Evolutionary conservation across 92 coral and sea anemone species (phyloP).

Genomic region (Hydrozoanthus gracilis): DNA sequence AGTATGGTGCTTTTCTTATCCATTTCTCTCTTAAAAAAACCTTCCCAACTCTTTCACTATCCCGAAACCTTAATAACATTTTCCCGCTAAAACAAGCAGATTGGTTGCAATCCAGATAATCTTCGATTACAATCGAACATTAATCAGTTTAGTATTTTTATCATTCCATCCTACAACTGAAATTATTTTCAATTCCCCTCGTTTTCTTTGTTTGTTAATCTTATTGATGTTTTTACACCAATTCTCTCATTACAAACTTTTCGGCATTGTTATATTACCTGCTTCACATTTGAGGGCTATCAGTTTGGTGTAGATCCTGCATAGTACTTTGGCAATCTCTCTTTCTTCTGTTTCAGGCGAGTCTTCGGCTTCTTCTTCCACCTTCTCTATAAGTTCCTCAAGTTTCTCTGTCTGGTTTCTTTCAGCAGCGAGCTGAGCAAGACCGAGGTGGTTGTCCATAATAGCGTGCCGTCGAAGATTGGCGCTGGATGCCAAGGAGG

Average conservation of each 20-base stretch:
- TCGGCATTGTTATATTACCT: neutral
- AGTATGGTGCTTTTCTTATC: too few relatives aligned
- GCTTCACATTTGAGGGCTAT: neutral
- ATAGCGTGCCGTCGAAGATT: neutral
- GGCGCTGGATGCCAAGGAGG: conserved; percentile 11
- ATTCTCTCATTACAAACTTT: neutral
- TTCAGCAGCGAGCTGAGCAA: neutral
- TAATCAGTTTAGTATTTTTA: too few relatives aligned
- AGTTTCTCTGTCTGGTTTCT: neutral
- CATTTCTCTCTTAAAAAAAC: too few relatives aligned
- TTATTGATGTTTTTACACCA: neutral
- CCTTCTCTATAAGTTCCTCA: neutral
- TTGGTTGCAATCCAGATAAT: too few relatives aligned
- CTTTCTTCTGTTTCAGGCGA: neutral
- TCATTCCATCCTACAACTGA: too few relatives aligned
- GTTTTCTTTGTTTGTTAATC: too few relatives aligned
- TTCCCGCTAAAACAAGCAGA: too few relatives aligned
- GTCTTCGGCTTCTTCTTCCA: neutral
- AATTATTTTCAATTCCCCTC: too few relatives aligned
- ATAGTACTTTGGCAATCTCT: neutral
- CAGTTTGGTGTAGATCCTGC: conserved; percentile 22
- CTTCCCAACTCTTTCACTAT: too few relatives aligned
- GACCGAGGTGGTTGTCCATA: conserved; percentile 32
- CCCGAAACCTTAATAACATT: too few relatives aligned
- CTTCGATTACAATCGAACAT: too few relatives aligned